These are phyloP conservation scores for Chironomus tepperi DNA, from an alignment of 1,140 invertebrate species.

Conservation along the genomic window DNA sequence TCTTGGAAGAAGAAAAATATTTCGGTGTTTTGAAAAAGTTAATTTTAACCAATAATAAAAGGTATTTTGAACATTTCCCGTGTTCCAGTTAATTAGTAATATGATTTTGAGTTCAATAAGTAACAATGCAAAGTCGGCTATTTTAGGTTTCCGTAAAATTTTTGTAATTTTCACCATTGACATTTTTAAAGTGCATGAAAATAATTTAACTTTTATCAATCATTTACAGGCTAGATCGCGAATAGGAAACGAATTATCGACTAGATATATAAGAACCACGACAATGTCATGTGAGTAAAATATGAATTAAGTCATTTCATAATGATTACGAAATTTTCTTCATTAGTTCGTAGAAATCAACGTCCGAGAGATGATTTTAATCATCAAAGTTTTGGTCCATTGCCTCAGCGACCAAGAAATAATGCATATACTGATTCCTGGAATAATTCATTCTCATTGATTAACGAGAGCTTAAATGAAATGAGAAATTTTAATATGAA, in stretches of 20 bases:
- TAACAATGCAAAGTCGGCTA: too few species aligned
- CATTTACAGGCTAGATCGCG: neutral
- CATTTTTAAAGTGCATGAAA: neutral
- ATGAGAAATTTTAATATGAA: constrained; percentile 25
- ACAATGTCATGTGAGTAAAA: neutral
- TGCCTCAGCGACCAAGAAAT: neutral
- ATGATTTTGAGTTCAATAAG: too few species aligned
- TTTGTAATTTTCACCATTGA: neutral
- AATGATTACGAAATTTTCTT: neutral
- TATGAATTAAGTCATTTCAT: neutral
- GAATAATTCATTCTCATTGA: neutral
- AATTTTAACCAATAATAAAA: too few species aligned
- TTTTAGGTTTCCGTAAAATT: neutral
- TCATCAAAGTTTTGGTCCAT: neutral
- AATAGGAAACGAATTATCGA: neutral
- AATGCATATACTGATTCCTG: neutral
- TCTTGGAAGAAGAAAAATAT: too few species aligned
- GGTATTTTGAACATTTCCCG: too few species aligned
- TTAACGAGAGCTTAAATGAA: neutral
- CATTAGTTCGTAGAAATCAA: neutral
- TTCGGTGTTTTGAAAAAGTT: too few species aligned
- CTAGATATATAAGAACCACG: neutral
- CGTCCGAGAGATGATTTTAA: neutral
- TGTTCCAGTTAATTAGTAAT: too few species aligned
- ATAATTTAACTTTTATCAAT: neutral